Base-by-base conservation (phyloP, 2,113 vertebrate genomes). In the Antechinus flavipes region DNA sequence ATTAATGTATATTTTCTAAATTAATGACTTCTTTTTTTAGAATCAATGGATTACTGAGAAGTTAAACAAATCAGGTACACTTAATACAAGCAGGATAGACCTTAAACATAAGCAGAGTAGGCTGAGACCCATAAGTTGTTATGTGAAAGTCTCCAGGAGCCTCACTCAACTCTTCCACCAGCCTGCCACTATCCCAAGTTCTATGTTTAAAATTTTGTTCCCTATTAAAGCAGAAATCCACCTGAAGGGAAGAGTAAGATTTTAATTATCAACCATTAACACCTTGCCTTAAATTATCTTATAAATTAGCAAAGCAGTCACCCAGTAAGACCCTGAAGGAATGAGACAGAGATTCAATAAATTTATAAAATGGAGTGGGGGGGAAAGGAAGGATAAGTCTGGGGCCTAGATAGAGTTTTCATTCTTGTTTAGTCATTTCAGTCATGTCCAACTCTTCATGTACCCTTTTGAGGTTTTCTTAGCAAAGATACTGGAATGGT, bases 271-370 rank as follows among this genome's bases (percentile, higher is more conserved):
- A 95, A 35, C n/a, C 61, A 93, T 50, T 93, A 96, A 84, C 61
- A 49, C 61, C 90, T 95, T 53, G 30, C 35, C 47, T 89, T 27
- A 22, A 92, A 24, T 16, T 90, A 42, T n/a, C 84, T 50, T 35
- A 93, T 35, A 68, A 68, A 35, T 68, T 35, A 35, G 30, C 61
- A 68, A 35, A 68, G 30, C 30, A 68, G 27, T 0, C 61, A 68
- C 61, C 61, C 56, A 52, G 27, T 8, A 53, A 61, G 50, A 23
- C 95, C 92, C 92, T 93, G 27, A 90, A 97, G 96, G 89, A 93
- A 54, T 91, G 56, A 94, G 94, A 49, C 92, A 94, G 76, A 97
- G 76, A 94, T 1, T 35, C 30, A 16, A 35, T 35, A 68, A 68
- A 68, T 68, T 35, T 68, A 14, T 35, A 35, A 16, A 3, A 12